These are phyloP conservation scores for Xanthia togata DNA, from an alignment of 2,888 invertebrate genomes.

Conservation along the genomic window DNA sequence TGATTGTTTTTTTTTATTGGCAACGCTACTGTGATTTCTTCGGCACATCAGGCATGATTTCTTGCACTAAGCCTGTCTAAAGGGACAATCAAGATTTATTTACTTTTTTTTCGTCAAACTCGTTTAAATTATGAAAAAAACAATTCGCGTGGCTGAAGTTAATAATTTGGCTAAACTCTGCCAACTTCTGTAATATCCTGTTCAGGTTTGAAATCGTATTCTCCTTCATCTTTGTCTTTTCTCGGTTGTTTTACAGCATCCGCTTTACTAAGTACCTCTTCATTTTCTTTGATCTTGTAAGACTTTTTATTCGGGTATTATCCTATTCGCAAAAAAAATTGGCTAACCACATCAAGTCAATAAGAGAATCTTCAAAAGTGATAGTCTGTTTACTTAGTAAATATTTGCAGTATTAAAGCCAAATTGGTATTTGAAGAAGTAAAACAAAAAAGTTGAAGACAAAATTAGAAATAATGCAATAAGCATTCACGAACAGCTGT, in stretches of 20 bases:
- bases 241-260: neutral
- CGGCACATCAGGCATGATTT: neutral
- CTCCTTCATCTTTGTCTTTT: neutral
- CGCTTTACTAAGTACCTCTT: neutral
- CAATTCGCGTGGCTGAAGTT: neutral
- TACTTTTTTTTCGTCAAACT: neutral
- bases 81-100: neutral
- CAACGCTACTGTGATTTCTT: neutral
- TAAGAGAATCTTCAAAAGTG: neutral
- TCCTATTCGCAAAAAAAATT: neutral
- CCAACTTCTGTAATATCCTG: neutral
- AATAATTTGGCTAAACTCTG: slow-evolving; percentile 11
- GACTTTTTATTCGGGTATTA: neutral
- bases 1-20: neutral
- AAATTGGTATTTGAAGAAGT: slow-evolving; percentile 1
- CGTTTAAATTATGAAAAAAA: neutral
- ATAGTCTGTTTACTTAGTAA: slow-evolving; percentile 24
- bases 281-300: neutral
- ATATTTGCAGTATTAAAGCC: slow-evolving; percentile 12
- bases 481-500: slow-evolving; percentile 7
- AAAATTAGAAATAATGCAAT: slow-evolving; percentile 10
- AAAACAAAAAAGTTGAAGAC: neutral
- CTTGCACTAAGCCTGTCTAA: neutral
- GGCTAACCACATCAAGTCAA: neutral
- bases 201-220: neutral